Evolutionary conservation across 2,113 vertebrate genomes (phyloP).

Genomic region (Apaloderma vittatum): DNA sequence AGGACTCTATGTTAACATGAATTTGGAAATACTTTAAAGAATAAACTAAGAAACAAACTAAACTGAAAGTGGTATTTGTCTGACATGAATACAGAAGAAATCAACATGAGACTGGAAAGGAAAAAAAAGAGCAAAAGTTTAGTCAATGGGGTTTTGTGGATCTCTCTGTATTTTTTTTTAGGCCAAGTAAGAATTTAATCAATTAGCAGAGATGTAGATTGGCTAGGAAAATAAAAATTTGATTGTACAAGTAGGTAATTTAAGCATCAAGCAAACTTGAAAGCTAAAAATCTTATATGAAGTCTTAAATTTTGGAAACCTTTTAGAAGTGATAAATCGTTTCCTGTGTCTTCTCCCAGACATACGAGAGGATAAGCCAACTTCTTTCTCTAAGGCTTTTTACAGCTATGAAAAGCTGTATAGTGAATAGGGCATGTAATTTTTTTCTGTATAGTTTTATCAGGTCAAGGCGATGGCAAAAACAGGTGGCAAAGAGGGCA

Average conservation of each 20-base stretch:
- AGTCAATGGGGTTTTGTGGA: not conserved
- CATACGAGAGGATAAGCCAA: not conserved
- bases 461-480: not conserved
- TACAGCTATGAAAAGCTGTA: not conserved
- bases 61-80: not conserved
- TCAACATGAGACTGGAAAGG: not conserved
- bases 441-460: not conserved
- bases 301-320: not conserved
- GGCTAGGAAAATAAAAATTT: not conserved
- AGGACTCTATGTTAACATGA: not conserved
- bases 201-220: not conserved
- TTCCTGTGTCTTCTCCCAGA: not conserved
- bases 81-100: not conserved
- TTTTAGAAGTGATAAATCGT: not conserved
- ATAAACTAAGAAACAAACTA: not conserved
- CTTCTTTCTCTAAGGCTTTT: not conserved
- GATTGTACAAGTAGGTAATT: not conserved
- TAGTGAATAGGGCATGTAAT: not conserved
- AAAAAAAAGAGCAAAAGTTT: not conserved
- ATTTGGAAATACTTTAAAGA: slow-evolving; percentile 31
- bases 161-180: not conserved
- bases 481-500: not conserved
- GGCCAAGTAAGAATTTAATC: not conserved
- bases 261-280: not conserved
- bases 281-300: not conserved